Conservation (phyloP, 1,140 invertebrate species). For the Drosophila tsacasi region DNA sequence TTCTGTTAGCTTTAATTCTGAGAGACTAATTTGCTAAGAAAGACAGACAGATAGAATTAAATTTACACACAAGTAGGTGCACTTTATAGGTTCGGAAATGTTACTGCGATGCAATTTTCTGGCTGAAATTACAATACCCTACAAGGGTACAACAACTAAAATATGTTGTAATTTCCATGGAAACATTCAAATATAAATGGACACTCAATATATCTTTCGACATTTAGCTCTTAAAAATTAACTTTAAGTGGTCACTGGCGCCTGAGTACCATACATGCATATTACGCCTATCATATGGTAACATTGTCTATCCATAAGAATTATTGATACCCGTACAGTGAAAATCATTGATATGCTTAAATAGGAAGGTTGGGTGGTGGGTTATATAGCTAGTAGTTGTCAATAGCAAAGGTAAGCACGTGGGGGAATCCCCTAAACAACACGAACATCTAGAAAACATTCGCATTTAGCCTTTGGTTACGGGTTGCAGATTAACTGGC, state of each 20-base stretch:
- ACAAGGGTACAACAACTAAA: too few species aligned
- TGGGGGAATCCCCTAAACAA: neutral
- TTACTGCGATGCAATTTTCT: too few species aligned
- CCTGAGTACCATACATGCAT: neutral
- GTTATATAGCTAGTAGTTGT: neutral
- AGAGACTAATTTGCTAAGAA: neutral
- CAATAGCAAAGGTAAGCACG: conserved; percentile 35
- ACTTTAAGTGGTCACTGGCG: neutral
- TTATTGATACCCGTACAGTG: neutral
- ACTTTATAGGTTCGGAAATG: neutral
- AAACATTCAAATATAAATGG: neutral
- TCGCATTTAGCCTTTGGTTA: conserved; percentile 25
- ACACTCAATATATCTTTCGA: neutral
- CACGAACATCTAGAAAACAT: conserved; percentile 48
- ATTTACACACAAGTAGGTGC: neutral
- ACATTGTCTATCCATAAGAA: neutral
- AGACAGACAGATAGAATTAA: neutral
- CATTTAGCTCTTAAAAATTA: neutral
- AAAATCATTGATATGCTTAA: neutral
- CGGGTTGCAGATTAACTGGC: neutral
- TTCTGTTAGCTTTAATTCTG: neutral
- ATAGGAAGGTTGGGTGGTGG: neutral
- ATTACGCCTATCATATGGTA: neutral
- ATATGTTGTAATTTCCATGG: neutral
- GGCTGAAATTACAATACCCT: too few species aligned